These are phyloP conservation scores for Nyctibius grandis DNA, from an alignment of 2,797 vertebrate species.

Conservation along the genomic window DNA sequence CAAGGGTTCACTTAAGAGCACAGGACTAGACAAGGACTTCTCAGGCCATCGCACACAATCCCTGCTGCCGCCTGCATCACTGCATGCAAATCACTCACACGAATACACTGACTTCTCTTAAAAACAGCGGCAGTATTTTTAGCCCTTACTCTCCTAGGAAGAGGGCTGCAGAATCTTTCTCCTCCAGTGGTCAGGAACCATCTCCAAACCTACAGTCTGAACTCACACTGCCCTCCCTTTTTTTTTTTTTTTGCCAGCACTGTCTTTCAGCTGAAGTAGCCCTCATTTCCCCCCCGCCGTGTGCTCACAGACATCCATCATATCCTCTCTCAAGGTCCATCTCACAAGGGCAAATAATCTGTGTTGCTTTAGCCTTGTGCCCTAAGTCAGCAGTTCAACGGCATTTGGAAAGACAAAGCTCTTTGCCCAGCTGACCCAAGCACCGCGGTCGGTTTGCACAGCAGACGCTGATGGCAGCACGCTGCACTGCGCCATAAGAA, in stretches of 20 bases:
- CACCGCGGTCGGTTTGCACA: background rate
- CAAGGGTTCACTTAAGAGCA: background rate
- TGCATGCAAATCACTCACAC: background rate
- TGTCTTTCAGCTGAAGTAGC: background rate
- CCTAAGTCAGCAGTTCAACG: background rate
- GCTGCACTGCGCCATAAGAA: background rate
- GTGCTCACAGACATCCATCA: background rate
- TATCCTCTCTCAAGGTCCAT: background rate
- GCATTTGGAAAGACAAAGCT: background rate
- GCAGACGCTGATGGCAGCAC: background rate
- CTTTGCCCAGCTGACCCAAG: background rate
- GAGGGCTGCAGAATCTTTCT: background rate
- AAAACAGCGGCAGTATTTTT: background rate
- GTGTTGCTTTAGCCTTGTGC: background rate
- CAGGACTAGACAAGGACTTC: background rate
- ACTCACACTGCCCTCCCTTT: background rate
- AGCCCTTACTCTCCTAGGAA: background rate
- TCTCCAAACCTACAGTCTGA: background rate
- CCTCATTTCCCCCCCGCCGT: background rate
- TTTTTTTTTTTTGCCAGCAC: too few species aligned
- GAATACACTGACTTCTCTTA: background rate
- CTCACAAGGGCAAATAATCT: background rate
- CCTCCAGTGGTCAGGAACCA: background rate
- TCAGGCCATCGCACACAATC: background rate
- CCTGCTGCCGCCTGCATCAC: background rate